Percentiles rank a stretch among this genome's conserved stretches.
phyloP scores from a whole-genome alignment of 2,888 invertebrate species.

The Caenorhabditis virilis region DNA sequence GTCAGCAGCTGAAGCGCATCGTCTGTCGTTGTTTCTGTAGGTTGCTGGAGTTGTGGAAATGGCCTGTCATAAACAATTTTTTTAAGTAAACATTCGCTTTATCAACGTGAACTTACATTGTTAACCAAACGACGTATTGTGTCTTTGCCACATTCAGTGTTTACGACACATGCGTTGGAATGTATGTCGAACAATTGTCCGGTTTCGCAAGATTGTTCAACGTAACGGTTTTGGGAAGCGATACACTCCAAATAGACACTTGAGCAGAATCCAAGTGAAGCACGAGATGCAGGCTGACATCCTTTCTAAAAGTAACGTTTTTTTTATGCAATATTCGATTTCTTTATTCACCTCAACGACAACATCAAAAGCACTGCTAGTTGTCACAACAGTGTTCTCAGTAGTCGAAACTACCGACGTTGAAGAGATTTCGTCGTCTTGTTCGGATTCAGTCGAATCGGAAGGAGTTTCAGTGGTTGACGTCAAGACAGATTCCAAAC shows the following conservation, averaged over 20 bases:
- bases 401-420: too few species aligned
- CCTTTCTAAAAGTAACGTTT: too few species aligned
- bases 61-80: too few species aligned
- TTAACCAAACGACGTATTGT: conserved; percentile 13
- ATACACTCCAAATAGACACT: conserved; percentile 16
- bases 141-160: conserved; percentile 20
- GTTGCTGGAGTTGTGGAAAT: too few species aligned
- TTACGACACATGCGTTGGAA: conserved; percentile 20
- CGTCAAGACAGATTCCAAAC: conserved; percentile 9
- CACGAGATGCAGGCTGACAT: conserved; percentile 10
- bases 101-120: too few species aligned
- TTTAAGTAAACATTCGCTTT: too few species aligned
- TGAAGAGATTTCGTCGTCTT: too few species aligned
- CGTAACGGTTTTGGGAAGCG: conserved; percentile 1
- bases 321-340: too few species aligned
- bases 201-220: conserved; percentile 12
- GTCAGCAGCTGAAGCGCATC: conserved; percentile 14
- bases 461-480: not conserved
- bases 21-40: not conserved
- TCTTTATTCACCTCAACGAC: too few species aligned
- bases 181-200: conserved; percentile 34
- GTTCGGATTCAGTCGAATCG: not conserved
- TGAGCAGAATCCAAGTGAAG: conserved; percentile 17
- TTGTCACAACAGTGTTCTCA: not conserved
- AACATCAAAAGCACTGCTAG: not conserved